Conservation (phyloP, 2,888 invertebrate genomes). For the Eledona agricola region DNA sequence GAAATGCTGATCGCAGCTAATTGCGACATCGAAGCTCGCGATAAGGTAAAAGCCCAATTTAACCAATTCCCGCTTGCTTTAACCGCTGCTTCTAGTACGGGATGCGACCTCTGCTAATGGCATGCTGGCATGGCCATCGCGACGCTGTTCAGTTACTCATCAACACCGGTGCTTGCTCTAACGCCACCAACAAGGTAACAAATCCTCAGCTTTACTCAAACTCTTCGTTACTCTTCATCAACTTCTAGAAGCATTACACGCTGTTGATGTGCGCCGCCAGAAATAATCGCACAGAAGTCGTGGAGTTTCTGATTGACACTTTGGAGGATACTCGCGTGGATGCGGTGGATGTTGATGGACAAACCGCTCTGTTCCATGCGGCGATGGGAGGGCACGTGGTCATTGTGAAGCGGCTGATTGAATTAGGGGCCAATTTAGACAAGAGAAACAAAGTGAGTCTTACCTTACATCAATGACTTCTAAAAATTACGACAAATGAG, state of each 20-base stretch:
- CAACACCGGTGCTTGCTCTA: slow-evolving; percentile 74
- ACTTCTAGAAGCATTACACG: slow-evolving; percentile 73
- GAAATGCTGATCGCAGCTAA: slow-evolving; percentile 75
- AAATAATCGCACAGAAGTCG: slow-evolving; percentile 73
- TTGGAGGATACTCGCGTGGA: slow-evolving; percentile 69
- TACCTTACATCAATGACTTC: background rate
- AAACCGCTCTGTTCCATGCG: slow-evolving; percentile 80
- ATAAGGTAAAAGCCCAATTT: slow-evolving; percentile 67
- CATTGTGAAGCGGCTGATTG: slow-evolving; percentile 73
- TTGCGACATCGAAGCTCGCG: slow-evolving; percentile 77
- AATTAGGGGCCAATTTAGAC: slow-evolving; percentile 73
- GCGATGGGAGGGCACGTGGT: slow-evolving; percentile 76
- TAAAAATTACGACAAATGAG: too few species aligned
- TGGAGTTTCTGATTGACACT: slow-evolving; percentile 72
- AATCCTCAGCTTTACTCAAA: slow-evolving; percentile 1
- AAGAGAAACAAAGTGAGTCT: slow-evolving; percentile 75
- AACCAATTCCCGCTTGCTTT: slow-evolving; percentile 13
- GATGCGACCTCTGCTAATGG: slow-evolving; percentile 78
- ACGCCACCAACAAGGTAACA: slow-evolving; percentile 75
- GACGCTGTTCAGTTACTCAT: slow-evolving; percentile 76
- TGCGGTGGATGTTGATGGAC: slow-evolving; percentile 73
- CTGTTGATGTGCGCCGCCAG: slow-evolving; percentile 80
- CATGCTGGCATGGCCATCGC: slow-evolving; percentile 77
- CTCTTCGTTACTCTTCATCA: slow-evolving; percentile 1
- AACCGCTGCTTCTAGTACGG: slow-evolving; percentile 70